Evolutionary conservation across 2,797 vertebrate genomes (phyloP), one percentile per base, ranked within the genome.

Genomic region (Cetoscarus ocellatus): DNA sequence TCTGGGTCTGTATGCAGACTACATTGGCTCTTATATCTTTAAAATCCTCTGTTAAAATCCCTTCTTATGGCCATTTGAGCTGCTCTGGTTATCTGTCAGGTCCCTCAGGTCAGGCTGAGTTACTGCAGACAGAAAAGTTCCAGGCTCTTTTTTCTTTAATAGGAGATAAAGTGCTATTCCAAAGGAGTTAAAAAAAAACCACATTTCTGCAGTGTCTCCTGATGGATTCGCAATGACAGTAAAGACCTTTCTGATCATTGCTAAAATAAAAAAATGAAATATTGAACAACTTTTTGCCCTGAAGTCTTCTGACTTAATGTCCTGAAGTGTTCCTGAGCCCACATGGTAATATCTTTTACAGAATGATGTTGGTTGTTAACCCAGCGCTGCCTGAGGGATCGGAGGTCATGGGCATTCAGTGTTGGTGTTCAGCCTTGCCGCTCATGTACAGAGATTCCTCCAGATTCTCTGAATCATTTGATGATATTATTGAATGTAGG

Each of bases 1-100:
- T 72, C 44, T 77, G 54, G 61, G 50, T 71, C 75, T 71, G 57
- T 57, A 60, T 75, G 59, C 58, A 68, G 67, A 85, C 73, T 82
- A 78, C 42, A 67, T 27, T 11, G 47, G 58, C 51, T 82, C 64
- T 78, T 63, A 67, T 72, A 69, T 77, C 61, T 68, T 75, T 66
- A 65, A 60, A 79, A 57, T 61, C 55, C 48, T 67, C 3, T 10
- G 19, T 36, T 71, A 47, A 80, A 83, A 84, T 75, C 12, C 71
- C 43, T 74, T 79, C 76, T 85, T 73, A 77, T 78, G 67, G 63
- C 76, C 58, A 59, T 27, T 19, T 13, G 73, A 70, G 60, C 42
- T 67, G 55, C 74, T 73, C 60, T 61, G 57, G 60, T 82, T 77
- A 77, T 67, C 73, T 66, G 53, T n/a, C n/a, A n/a, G n/a, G n/a